These are phyloP conservation scores for Enteromius argenteus DNA, from an alignment of 2,797 vertebrate genomes.

Conservation along the genomic window DNA sequence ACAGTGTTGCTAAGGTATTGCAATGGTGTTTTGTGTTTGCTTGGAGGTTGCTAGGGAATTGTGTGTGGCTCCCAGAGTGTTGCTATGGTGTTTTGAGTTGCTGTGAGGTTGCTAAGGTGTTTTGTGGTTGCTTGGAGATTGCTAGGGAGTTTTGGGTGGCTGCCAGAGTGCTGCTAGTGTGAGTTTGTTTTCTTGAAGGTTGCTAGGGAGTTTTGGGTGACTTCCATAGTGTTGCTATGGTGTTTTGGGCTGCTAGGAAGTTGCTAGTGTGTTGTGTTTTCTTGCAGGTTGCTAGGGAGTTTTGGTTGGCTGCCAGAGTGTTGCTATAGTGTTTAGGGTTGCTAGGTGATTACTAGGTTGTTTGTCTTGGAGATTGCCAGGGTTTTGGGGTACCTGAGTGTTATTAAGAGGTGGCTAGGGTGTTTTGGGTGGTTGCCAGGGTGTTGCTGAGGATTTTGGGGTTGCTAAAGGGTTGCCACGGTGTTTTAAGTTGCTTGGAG, in stretches of 20 bases:
- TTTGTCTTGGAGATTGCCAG: not conserved
- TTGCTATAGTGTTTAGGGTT: not conserved
- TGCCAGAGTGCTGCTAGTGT: not conserved
- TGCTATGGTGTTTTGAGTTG: not conserved
- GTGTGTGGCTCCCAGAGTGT: not conserved
- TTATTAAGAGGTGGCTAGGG: not conserved
- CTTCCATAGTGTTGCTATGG: too few species aligned
- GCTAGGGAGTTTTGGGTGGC: too few species aligned
- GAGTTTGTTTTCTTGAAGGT: not conserved
- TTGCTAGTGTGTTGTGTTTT: too few species aligned
- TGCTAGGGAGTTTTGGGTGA: not conserved
- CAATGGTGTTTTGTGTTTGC: too few species aligned
- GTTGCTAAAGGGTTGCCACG: not conserved
- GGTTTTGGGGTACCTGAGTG: not conserved
- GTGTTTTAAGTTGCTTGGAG: not conserved
- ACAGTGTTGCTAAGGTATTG: not conserved
- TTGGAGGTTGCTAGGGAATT: too few species aligned
- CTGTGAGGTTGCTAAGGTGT: not conserved
- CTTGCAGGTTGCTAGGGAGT: too few species aligned
- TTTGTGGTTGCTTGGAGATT: too few species aligned
- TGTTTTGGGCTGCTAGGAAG: too few species aligned
- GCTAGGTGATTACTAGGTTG: not conserved
- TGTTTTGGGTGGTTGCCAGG: not conserved
- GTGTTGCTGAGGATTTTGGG: not conserved
- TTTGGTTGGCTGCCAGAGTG: too few species aligned